Conservation (phyloP, 1,140 invertebrate species). For the Eumaeus atala region DNA sequence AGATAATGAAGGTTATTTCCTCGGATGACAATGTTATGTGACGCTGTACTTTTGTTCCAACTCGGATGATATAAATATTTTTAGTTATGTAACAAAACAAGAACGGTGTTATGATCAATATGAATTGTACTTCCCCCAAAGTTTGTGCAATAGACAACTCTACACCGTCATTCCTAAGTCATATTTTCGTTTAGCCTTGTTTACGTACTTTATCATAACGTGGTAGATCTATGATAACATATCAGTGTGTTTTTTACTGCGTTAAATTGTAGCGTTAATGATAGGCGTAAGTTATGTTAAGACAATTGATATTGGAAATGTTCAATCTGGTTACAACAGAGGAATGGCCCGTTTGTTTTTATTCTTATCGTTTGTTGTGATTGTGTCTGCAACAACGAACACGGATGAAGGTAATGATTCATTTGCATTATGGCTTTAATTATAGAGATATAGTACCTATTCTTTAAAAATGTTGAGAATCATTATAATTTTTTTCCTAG, state of each 20-base stretch:
- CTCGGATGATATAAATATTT: too few species aligned
- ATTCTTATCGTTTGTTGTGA: not conserved
- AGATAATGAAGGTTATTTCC: too few species aligned
- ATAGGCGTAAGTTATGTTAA: slow-evolving; percentile 10
- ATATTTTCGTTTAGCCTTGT: slow-evolving; percentile 23
- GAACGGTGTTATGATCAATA: too few species aligned
- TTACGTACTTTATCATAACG: slow-evolving; percentile 37
- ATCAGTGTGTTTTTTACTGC: slow-evolving; percentile 43
- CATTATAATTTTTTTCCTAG: too few species aligned
- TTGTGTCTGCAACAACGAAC: not conserved
- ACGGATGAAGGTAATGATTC: not conserved
- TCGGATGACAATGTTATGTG: too few species aligned
- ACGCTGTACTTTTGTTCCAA: too few species aligned
- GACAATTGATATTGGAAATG: slow-evolving; percentile 8
- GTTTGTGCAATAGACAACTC: not conserved
- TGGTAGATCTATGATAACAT: slow-evolving; percentile 54
- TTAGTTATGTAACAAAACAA: too few species aligned
- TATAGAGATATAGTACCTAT: too few species aligned
- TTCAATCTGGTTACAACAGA: not conserved
- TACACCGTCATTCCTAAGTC: slow-evolving; percentile 1
- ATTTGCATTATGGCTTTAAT: too few species aligned
- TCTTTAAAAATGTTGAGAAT: too few species aligned
- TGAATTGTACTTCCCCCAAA: not conserved
- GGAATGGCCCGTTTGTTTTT: slow-evolving; percentile 10
- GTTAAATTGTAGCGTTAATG: slow-evolving; percentile 20